Evolutionary conservation across 2,888 invertebrate species (phyloP), one percentile per base, ranked within the genome.

Genomic region (Oscheius sp.): DNA sequence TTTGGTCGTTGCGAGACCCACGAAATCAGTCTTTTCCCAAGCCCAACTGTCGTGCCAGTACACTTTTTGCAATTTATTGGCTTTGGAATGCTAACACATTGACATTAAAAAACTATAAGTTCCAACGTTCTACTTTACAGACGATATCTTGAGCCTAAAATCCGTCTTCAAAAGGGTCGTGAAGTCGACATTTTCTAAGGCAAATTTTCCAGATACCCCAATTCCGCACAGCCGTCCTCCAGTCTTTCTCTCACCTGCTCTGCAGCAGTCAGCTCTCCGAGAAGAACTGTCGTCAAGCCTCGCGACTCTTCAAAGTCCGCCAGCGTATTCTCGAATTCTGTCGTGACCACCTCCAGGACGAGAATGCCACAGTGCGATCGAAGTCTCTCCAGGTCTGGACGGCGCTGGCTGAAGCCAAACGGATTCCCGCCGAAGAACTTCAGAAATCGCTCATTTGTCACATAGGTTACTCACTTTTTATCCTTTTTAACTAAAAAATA

Each of bases 331-430:
- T 77, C 63, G 51, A 75, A 2, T 60, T 35, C 32, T 51, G 79
- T 32, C 51, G 73, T 86, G 94, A 94, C 55, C 96, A 96, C 89
- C 92, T 96, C 71, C 92, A 93, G 80, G 97, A 98, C 89, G 90
- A 92, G 2, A 93, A 95, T 63, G 94, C 95, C 0, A 94, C 94
- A 88, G 96, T 96, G 0, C 92, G 97, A 35, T 93, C 94, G 35
- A 95, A 94, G 60, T 92, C 92, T 0, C 91, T 96, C 51, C 94
- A 95, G 89, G 93, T 94, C 78, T 95, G 95, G 84, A 93, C 74
- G 2, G 71, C 42, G 7, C 59, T 83, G 50, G 77, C 81, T 72
- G 76, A 77, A 32, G 53, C 58, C 5, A 10, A 63, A 0, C 32
- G 57, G 2, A 74, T 83, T 29, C 81, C 83, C 11, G 47, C 51